phyloP scores from a whole-genome alignment of 2,797 vertebrate species.

The Oreonectes daqikongensis region DNA sequence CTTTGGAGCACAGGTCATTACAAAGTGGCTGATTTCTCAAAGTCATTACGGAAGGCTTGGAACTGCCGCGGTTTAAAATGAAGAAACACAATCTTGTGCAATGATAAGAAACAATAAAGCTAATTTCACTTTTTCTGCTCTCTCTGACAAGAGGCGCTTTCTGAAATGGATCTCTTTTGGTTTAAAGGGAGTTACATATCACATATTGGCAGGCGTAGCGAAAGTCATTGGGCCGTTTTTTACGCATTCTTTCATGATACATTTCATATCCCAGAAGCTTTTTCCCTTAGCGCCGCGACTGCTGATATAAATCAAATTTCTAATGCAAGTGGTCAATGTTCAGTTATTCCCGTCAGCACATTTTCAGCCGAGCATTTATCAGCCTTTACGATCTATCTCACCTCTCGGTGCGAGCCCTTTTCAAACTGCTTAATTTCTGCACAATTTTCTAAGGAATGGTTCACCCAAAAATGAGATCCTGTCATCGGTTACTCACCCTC shows the following conservation, averaged over 20 bases:
- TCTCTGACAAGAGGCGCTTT: conserved; percentile 50
- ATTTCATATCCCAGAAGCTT: conserved; percentile 61
- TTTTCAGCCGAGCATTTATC: conserved; percentile 78
- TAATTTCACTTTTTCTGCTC: conserved; percentile 68
- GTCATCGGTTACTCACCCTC: conserved; percentile 20
- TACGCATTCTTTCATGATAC: conserved; percentile 60
- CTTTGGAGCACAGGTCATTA: conserved; percentile 39
- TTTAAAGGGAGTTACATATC: conserved; percentile 38
- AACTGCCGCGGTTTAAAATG: conserved; percentile 18
- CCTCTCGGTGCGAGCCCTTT: conserved; percentile 65
- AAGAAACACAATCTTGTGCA: conserved; percentile 50
- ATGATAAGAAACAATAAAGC: conserved; percentile 52
- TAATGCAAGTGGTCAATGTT: conserved; percentile 74
- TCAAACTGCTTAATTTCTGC: conserved; percentile 74
- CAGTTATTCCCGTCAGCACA: conserved; percentile 74
- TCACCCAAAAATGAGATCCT: not conserved
- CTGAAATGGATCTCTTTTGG: conserved; percentile 26
- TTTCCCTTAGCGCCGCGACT: conserved; percentile 24
- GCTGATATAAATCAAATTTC: conserved; percentile 75
- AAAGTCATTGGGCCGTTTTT: conserved; percentile 33
- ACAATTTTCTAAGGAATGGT: conserved; percentile 70
- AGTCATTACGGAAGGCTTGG: conserved; percentile 38
- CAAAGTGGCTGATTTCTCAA: conserved; percentile 42
- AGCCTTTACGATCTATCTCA: conserved; percentile 74
- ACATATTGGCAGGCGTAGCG: conserved; percentile 26